Conservation (phyloP, 2,797 vertebrate species). For the Phrynocephalus guinanensis region DNA sequence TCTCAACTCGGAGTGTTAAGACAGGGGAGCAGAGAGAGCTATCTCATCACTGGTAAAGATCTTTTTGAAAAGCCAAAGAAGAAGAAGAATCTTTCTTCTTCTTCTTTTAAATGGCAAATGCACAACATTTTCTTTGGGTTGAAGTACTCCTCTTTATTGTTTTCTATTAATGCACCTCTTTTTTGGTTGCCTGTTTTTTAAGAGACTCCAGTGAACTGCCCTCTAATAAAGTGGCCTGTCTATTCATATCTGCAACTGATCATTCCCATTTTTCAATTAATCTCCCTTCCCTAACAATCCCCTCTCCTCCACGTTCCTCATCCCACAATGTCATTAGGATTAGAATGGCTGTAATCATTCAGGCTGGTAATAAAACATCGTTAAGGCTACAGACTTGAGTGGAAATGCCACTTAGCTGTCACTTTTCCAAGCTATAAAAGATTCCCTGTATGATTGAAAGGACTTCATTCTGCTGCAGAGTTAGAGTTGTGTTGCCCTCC, state of each 20-base stretch:
- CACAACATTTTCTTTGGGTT: neutral
- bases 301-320: slow-evolving; percentile 52
- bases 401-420: slow-evolving; percentile 75
- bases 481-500: slow-evolving; percentile 69
- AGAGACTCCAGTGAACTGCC: slow-evolving; percentile 47
- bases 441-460: slow-evolving; percentile 72
- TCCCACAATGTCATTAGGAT: slow-evolving; percentile 54
- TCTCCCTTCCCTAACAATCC: slow-evolving; percentile 44
- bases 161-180: slow-evolving; percentile 32
- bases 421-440: slow-evolving; percentile 74
- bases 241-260: slow-evolving; percentile 23
- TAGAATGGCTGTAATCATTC: slow-evolving; percentile 78
- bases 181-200: slow-evolving; percentile 51
- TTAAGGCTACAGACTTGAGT: slow-evolving; percentile 78
- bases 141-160: slow-evolving; percentile 1
- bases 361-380: slow-evolving; percentile 72
- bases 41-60: neutral
- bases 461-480: slow-evolving; percentile 66
- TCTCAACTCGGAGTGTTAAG: neutral
- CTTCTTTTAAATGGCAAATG: neutral
- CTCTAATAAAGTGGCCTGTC: slow-evolving; percentile 34
- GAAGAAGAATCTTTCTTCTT: neutral
- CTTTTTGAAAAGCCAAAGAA: neutral
- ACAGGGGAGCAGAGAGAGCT: neutral
- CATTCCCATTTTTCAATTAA: slow-evolving; percentile 57